A percentile compares a stretch with the other conserved stretches of the same genome.
Evolutionary conservation across 2,888 invertebrate species (phyloP).

Genomic region (Xylota segnis): DNA sequence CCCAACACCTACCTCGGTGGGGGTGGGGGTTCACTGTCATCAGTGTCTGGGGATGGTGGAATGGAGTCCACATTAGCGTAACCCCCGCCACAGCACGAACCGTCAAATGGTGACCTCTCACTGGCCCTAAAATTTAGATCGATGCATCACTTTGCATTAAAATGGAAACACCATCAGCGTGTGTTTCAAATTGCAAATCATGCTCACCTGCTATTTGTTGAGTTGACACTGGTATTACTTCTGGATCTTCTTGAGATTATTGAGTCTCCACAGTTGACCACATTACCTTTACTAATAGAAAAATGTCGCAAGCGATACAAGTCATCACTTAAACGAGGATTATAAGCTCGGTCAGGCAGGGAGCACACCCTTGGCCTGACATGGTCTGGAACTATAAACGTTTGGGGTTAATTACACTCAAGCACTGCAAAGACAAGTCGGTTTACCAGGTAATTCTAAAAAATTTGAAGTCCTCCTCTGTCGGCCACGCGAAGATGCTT

Average conservation of each 20-base stretch:
- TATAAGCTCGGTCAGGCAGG: constrained; percentile 93
- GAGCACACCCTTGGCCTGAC: constrained; percentile 93
- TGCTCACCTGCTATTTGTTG: constrained; percentile 91
- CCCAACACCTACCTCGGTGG: constrained; percentile 79
- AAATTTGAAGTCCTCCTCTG: constrained; percentile 94
- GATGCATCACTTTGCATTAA: too few species aligned
- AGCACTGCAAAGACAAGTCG: not conserved
- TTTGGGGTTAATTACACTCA: not conserved
- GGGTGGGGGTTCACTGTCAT: constrained; percentile 87
- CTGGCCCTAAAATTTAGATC: constrained; percentile 87
- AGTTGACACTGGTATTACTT: constrained; percentile 95
- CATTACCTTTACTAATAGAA: constrained; percentile 94
- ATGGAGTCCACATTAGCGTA: constrained; percentile 92
- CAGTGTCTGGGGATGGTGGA: constrained; percentile 90
- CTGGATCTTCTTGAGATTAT: constrained; percentile 93
- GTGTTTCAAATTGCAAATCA: not conserved
- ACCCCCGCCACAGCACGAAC: constrained; percentile 93
- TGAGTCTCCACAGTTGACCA: constrained; percentile 95
- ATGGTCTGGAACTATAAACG: constrained; percentile 90
- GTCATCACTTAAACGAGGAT: constrained; percentile 93
- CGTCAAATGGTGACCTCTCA: constrained; percentile 93
- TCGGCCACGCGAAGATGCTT: constrained; percentile 90
- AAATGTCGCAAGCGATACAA: constrained; percentile 93
- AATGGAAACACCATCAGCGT: too few species aligned
- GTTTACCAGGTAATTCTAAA: constrained; percentile 91